phyloP scores from a whole-genome alignment of 2,888 invertebrate species.

The Lamproptera curius region DNA sequence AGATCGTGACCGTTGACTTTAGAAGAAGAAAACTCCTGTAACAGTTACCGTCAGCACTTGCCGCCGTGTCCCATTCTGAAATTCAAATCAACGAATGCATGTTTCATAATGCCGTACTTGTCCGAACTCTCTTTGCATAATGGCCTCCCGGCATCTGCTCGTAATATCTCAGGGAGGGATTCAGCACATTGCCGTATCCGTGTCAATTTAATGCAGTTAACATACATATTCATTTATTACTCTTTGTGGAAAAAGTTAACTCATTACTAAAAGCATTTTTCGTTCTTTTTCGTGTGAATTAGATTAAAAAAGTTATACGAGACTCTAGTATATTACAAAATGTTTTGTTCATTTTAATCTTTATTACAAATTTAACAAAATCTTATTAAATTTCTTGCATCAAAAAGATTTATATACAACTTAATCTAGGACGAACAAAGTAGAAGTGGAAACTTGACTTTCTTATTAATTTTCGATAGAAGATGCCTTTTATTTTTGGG shows the following conservation, averaged over 20 bases:
- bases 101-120: conserved; percentile 11
- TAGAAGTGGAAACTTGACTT: too few species aligned
- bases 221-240: background rate
- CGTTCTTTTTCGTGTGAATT: too few species aligned
- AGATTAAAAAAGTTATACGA: too few species aligned
- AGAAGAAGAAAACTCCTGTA: background rate
- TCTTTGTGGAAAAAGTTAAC: background rate
- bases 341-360: too few species aligned
- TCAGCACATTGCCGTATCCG: background rate
- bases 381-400: too few species aligned
- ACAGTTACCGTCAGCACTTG: background rate
- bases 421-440: too few species aligned
- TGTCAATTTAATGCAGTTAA: conserved; percentile 1
- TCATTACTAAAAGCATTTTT: background rate
- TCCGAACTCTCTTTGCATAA: conserved; percentile 13
- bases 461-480: too few species aligned
- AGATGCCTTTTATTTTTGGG: too few species aligned
- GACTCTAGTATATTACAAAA: too few species aligned
- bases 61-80: background rate
- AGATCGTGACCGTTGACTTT: too few species aligned
- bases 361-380: too few species aligned
- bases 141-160: conserved; percentile 7
- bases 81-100: conserved; percentile 18
- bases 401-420: too few species aligned
- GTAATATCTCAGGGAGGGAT: background rate